Percentiles rank a stretch among this genome's conserved stretches.
Evolutionary conservation across 2,797 vertebrate genomes (phyloP).

Genomic region (Sylvia borin): DNA sequence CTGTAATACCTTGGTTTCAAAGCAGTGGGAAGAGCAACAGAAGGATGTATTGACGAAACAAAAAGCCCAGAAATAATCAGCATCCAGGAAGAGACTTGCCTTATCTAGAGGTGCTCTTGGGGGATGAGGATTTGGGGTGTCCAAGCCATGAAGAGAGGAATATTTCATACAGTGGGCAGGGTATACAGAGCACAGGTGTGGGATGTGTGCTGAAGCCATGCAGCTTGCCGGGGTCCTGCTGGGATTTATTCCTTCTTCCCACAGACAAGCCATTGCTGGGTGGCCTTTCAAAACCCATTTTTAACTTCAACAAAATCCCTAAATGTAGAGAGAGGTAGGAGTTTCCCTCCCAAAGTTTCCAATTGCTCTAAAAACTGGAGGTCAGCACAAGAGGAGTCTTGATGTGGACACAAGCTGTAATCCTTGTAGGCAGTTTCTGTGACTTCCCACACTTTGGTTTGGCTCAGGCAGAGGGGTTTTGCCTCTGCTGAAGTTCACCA

Average conservation of each 20-base stretch:
- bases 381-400: background rate
- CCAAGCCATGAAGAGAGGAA: background rate
- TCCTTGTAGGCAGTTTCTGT: background rate
- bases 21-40: background rate
- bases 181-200: rapidly evolving
- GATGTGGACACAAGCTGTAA: background rate
- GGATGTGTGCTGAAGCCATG: background rate
- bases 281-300: background rate
- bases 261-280: background rate
- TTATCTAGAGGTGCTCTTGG: background rate
- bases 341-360: background rate
- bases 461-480: background rate
- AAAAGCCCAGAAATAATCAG: background rate
- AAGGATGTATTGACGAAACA: background rate
- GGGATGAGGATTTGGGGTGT: background rate
- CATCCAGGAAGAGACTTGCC: background rate
- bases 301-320: background rate
- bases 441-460: background rate
- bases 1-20: background rate
- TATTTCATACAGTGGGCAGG: background rate
- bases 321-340: background rate
- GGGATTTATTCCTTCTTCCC: background rate
- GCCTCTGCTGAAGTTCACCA: background rate
- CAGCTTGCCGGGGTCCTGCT: background rate
- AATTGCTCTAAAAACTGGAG: background rate